Percentiles rank a stretch among this genome's conserved stretches.
Conservation (phyloP, 2,113 vertebrate species). For the Rafetus swinhoei region DNA sequence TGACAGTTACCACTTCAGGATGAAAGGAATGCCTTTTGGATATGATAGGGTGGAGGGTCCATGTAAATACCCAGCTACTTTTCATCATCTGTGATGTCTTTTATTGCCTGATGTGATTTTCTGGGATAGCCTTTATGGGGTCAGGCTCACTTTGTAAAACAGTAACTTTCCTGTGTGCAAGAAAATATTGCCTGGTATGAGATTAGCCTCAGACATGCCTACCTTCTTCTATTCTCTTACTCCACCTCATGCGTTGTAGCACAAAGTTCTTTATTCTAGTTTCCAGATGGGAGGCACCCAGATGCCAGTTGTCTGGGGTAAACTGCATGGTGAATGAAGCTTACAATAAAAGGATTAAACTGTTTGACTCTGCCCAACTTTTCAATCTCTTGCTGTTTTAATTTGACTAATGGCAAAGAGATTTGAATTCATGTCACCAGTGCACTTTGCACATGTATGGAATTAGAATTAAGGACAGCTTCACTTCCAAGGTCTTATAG, state of each 20-base stretch:
- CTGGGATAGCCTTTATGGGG: neutral
- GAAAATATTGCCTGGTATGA: neutral
- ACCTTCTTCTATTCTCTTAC: neutral
- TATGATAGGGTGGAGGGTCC: neutral
- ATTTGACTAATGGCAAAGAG: neutral
- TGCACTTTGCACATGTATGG: neutral
- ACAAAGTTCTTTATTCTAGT: neutral
- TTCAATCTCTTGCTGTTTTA: neutral
- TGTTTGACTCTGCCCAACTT: neutral
- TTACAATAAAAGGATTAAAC: neutral
- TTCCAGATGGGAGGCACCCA: neutral
- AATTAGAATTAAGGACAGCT: neutral
- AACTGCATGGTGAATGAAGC: neutral
- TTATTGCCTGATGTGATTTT: neutral
- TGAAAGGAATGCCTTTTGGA: neutral
- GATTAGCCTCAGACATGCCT: neutral
- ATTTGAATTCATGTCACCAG: neutral
- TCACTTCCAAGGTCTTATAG: neutral
- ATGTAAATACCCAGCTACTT: neutral
- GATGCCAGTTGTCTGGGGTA: neutral
- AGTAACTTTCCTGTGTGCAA: neutral
- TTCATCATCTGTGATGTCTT: neutral
- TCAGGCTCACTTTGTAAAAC: neutral
- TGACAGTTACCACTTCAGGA: neutral
- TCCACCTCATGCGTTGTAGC: neutral